Percentiles rank a stretch among this genome's conserved stretches.
Conservation (phyloP, 1,140 invertebrate genomes). For the Drosophila sp. region DNA sequence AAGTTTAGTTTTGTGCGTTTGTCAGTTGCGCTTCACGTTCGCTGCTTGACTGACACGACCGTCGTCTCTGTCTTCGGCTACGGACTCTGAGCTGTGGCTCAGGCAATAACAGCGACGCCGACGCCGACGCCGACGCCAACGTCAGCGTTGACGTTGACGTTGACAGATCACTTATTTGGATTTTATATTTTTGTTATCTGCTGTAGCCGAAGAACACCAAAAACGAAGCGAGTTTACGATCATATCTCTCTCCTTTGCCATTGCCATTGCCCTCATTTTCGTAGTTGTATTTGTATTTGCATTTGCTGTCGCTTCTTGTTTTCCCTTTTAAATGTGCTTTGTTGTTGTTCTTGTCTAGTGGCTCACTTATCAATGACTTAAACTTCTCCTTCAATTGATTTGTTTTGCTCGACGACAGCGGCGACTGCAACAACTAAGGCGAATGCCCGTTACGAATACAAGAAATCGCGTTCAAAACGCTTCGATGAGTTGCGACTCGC, state of each 20-base stretch:
- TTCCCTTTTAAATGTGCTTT: constrained; percentile 20
- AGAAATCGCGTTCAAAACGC: constrained; percentile 27
- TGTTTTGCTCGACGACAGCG: constrained; percentile 58
- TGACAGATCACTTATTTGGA: constrained; percentile 48
- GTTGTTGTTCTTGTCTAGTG: constrained; percentile 10
- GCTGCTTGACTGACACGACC: constrained; percentile 58
- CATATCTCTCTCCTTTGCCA: constrained; percentile 51
- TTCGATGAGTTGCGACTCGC: constrained; percentile 28
- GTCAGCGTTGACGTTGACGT: constrained; percentile 52
- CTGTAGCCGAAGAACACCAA: constrained; percentile 11
- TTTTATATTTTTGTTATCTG: constrained; percentile 39
- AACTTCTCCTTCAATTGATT: constrained; percentile 68
- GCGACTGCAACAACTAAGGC: constrained; percentile 25
- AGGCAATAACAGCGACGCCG: constrained; percentile 17
- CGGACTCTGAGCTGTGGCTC: constrained; percentile 57
- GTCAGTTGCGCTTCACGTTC: constrained; percentile 55
- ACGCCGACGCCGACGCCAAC: not conserved
- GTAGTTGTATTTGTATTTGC: constrained; percentile 18
- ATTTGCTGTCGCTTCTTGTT: constrained; percentile 25
- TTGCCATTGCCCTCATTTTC: constrained; percentile 36
- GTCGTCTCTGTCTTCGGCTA: constrained; percentile 26
- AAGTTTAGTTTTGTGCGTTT: too few relatives aligned
- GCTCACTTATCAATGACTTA: constrained; percentile 70
- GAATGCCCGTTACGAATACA: constrained; percentile 37
- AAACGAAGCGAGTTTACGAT: constrained; percentile 63